A percentile compares a stretch with the other conserved stretches of the same genome.
Conservation (phyloP, 2,888 invertebrate genomes). For the Nomada hirtipes region DNA sequence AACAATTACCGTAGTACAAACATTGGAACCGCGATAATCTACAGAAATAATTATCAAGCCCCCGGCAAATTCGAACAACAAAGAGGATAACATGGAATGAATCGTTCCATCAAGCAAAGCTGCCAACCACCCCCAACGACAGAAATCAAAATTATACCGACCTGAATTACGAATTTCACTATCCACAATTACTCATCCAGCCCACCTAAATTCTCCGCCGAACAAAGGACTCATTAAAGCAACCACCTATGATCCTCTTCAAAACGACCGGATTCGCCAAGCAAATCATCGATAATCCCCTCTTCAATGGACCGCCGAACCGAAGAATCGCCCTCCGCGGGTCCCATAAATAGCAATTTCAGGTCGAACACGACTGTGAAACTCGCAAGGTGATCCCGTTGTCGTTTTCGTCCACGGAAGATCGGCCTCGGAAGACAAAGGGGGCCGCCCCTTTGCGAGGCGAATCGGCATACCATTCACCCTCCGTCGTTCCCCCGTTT, state of each 20-base stretch:
- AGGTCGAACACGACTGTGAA: neutral
- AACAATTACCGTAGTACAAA: no score
- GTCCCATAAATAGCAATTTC: slow-evolving; percentile 13
- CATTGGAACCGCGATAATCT: no score
- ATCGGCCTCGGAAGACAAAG: slow-evolving; percentile 52
- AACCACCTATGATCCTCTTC: neutral
- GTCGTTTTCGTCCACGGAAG: slow-evolving; percentile 4
- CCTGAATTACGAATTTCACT: no score
- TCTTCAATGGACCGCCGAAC: neutral
- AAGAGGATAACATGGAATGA: no score
- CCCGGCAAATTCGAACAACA: no score
- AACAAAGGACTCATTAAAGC: neutral
- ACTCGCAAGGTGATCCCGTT: slow-evolving; percentile 7
- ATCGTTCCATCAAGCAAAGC: no score
- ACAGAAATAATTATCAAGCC: no score
- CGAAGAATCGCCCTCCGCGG: neutral
- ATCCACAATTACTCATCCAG: no score
- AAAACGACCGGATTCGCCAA: neutral
- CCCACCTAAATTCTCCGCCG: neutral
- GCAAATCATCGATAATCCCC: neutral
- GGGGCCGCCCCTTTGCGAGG: slow-evolving; percentile 7
- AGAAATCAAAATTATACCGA: no score
- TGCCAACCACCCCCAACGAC: no score
- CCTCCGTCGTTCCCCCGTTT: slow-evolving; percentile 8
- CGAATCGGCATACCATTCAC: slow-evolving; percentile 47